Percentiles rank a stretch among this genome's conserved stretches.
Conservation (phyloP, 2,888 invertebrate genomes). For the Lasioglossum figueresi region DNA sequence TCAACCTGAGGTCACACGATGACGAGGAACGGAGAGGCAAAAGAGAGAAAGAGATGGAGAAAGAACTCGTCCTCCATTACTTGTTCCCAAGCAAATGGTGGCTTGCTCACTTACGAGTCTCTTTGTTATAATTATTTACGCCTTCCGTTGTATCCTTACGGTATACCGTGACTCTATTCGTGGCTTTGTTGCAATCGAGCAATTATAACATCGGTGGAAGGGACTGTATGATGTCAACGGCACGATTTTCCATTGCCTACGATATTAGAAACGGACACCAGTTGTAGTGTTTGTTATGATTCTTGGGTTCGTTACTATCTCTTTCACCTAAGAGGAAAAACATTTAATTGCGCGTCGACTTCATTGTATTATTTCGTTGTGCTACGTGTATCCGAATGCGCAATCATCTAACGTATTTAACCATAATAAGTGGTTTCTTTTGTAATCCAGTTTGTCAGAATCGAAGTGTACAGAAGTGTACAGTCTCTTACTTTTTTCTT, state of each 20-base stretch:
- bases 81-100: conserved; percentile 81
- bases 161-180: conserved; percentile 36
- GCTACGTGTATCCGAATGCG: conserved; percentile 52
- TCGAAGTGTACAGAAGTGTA: conserved; percentile 1
- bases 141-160: conserved; percentile 49
- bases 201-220: conserved; percentile 43
- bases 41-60: conserved; percentile 61
- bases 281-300: conserved; percentile 73
- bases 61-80: conserved; percentile 82
- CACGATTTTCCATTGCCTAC: conserved; percentile 54
- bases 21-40: conserved; percentile 58
- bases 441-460: conserved; percentile 44
- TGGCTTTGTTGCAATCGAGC: conserved; percentile 46
- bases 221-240: conserved; percentile 60
- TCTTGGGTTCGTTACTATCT: conserved; percentile 70
- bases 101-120: conserved; percentile 73
- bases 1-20: conserved; percentile 68
- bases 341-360: conserved; percentile 76
- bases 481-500: conserved; percentile 12
- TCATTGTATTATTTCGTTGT: conserved; percentile 64
- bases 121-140: conserved; percentile 74
- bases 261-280: conserved; percentile 58
- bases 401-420: conserved; percentile 50
- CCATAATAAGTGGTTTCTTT: conserved; percentile 39
- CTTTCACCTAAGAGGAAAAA: conserved; percentile 57